A percentile compares a stretch with the other conserved stretches of the same genome.
Evolutionary conservation across 2,113 vertebrate species (phyloP).

Genomic region (Cygnus atratus): DNA sequence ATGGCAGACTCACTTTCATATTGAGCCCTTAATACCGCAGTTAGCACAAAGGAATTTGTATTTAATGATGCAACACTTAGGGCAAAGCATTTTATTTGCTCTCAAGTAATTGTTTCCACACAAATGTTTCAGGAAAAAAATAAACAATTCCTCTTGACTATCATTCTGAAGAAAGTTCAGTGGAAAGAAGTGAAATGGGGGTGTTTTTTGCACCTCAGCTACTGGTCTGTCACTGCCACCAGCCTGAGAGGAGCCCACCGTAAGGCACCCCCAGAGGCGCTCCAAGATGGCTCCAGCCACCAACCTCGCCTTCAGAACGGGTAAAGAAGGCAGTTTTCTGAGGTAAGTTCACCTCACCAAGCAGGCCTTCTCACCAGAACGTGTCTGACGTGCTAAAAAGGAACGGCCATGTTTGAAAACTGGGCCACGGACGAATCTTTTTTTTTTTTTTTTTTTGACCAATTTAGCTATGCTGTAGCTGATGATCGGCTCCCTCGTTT

Average conservation of each 20-base stretch:
- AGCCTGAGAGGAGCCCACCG: fast-evolving
- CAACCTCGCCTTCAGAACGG: fast-evolving
- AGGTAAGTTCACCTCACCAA: background rate
- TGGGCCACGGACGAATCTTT: background rate
- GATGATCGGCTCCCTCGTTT: fast-evolving
- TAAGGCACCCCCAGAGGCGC: fast-evolving
- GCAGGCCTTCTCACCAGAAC: background rate
- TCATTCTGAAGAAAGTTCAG: background rate
- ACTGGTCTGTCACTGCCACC: background rate
- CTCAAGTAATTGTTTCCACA: background rate
- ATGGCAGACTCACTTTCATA: background rate
- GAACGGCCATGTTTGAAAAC: background rate
- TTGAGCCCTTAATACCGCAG: background rate
- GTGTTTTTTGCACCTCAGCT: background rate
- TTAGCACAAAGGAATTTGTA: background rate
- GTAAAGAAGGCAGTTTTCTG: background rate
- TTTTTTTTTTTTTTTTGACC: fast-evolving
- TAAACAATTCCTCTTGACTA: background rate
- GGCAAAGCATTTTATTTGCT: background rate
- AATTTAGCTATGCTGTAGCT: fast-evolving
- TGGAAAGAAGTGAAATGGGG: background rate
- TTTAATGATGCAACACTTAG: background rate
- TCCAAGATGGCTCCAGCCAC: background rate
- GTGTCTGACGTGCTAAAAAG: background rate
- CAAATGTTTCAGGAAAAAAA: background rate